A percentile compares a stretch with the other conserved stretches of the same genome.
Evolutionary conservation across 2,797 vertebrate genomes (phyloP).

Genomic region (Gymnothorax javanicus): DNA sequence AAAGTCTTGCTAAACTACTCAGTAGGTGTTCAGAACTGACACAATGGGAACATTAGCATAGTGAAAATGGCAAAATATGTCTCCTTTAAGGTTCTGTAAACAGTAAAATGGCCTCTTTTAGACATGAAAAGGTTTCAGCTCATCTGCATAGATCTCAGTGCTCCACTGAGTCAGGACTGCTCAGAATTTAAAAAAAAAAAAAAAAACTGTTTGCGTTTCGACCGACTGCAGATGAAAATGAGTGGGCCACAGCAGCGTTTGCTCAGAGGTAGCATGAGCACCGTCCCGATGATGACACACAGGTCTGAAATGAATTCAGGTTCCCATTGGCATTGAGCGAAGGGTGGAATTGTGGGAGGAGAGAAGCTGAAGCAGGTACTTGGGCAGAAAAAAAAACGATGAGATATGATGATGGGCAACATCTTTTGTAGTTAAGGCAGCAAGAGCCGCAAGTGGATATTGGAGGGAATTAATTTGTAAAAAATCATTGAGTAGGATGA

Average conservation of each 20-base stretch:
- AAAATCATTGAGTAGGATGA: background rate
- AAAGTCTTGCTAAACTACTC: no score
- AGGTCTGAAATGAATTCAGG: background rate
- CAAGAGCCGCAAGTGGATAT: background rate
- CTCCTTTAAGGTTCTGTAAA: background rate
- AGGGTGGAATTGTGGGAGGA: slow-evolving; percentile 1
- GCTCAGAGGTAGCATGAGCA: background rate
- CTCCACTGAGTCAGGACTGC: background rate
- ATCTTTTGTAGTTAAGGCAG: background rate
- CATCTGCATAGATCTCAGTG: background rate
- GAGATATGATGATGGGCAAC: background rate
- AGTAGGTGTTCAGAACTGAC: background rate
- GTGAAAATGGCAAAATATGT: background rate
- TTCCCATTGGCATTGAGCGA: background rate
- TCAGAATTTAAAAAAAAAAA: background rate
- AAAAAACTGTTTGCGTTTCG: background rate
- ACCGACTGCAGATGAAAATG: background rate
- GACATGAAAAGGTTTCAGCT: background rate
- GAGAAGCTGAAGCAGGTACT: background rate
- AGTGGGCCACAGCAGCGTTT: background rate
- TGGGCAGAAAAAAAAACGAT: background rate
- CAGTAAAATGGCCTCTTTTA: background rate
- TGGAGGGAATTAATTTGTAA: background rate
- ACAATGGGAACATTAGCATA: background rate
- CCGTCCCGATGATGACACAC: background rate